Conservation (phyloP, 2,888 invertebrate species). For the Rutpela maculata region DNA sequence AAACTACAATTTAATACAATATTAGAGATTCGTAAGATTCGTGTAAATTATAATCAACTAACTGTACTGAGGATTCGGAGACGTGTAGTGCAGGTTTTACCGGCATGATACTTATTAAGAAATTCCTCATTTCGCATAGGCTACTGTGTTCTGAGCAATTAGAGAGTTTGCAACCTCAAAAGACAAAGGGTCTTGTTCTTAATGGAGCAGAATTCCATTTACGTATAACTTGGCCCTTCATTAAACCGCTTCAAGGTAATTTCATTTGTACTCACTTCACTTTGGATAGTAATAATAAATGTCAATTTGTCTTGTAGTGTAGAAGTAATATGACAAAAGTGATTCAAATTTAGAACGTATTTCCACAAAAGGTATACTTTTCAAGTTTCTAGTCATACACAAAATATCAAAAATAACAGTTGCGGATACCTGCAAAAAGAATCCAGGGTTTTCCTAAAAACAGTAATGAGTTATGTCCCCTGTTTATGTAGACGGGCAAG, state of each 20-base stretch:
- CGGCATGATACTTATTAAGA: not conserved
- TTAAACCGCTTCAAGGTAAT: not conserved
- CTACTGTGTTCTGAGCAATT: not conserved
- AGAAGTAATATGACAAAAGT: no score
- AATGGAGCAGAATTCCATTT: not conserved
- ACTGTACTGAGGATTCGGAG: not conserved
- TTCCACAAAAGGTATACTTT: no score
- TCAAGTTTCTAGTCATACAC: no score
- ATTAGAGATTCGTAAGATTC: no score
- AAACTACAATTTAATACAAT: no score
- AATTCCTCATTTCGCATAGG: not conserved
- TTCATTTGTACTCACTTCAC: not conserved
- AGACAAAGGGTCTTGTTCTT: slow-evolving; percentile 3
- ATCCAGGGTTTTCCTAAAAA: no score
- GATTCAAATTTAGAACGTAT: no score
- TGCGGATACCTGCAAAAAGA: no score
- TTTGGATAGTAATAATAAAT: not conserved
- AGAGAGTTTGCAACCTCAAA: slow-evolving; percentile 3
- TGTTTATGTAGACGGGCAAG: no score
- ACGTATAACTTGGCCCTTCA: not conserved
- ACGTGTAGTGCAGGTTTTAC: not conserved
- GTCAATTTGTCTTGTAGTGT: not conserved
- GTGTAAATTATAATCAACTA: not conserved
- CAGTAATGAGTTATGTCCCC: no score
- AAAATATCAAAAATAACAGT: no score